These are phyloP conservation scores for Chitala chitala DNA, from an alignment of 2,113 vertebrate genomes.

Conservation along the genomic window DNA sequence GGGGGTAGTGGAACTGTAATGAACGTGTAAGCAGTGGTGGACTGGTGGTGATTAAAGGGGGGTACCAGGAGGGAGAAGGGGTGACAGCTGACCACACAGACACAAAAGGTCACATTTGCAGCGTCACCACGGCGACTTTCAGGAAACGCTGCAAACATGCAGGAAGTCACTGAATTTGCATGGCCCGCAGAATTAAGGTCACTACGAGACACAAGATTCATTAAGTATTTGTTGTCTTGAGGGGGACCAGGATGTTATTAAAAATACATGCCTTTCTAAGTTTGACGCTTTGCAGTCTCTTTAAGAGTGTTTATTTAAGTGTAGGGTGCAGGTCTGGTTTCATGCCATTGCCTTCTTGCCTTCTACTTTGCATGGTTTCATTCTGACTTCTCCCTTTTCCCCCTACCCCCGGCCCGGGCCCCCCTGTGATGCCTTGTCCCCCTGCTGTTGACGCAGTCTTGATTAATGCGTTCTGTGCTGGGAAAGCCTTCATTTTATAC, in stretches of 20 bases:
- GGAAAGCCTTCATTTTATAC: no score
- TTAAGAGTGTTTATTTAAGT: background rate
- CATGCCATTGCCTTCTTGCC: background rate
- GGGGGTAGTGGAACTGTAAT: background rate
- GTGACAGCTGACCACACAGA: conserved; percentile 1
- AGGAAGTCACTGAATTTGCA: background rate
- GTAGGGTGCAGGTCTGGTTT: background rate
- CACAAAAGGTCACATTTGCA: background rate
- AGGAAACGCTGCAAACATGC: conserved; percentile 7
- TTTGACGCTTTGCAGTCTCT: background rate
- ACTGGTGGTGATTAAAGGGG: background rate
- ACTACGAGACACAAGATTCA: background rate
- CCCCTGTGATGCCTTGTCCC: no score
- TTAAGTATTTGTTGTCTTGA: background rate
- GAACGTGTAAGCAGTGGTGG: background rate
- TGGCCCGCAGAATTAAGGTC: background rate
- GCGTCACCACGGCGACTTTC: conserved; percentile 23
- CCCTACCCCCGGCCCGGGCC: no score
- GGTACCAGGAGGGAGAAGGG: background rate
- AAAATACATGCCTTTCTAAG: background rate
- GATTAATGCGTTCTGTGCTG: no score
- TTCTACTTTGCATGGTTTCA: background rate
- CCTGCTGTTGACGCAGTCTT: no score
- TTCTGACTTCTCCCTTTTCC: no score
- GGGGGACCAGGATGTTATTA: background rate